Percentiles rank a stretch among this genome's conserved stretches.
phyloP scores from a whole-genome alignment of 1,140 invertebrate species.

The Steinernema khuongi region DNA sequence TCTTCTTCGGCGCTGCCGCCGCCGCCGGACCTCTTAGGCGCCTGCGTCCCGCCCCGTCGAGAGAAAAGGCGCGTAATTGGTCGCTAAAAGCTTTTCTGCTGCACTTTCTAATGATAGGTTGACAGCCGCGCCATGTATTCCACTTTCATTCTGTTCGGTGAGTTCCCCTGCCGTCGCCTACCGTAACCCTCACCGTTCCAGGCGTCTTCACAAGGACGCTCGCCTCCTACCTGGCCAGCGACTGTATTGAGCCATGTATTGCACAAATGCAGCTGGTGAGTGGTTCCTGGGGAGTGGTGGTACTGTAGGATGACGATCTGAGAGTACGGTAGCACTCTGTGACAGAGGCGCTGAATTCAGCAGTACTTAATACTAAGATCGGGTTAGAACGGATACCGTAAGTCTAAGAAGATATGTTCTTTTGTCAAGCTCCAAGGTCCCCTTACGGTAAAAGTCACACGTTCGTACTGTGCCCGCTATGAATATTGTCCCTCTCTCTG shows the following conservation, averaged over 20 bases:
- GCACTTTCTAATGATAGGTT: slow-evolving; percentile 15
- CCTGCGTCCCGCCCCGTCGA: background rate
- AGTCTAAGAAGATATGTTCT: too few relatives aligned
- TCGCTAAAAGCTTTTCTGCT: slow-evolving; percentile 10
- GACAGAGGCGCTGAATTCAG: too few relatives aligned
- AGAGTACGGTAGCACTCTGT: too few relatives aligned
- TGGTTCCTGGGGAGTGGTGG: too few relatives aligned
- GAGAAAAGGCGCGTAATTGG: slow-evolving; percentile 4
- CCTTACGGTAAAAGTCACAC: too few relatives aligned
- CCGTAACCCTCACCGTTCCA: slow-evolving; percentile 3
- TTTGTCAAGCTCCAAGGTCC: too few relatives aligned
- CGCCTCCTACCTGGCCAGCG: background rate
- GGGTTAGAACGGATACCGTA: too few relatives aligned
- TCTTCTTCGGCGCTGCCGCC: background rate
- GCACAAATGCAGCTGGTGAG: slow-evolving; percentile 4
- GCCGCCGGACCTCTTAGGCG: background rate
- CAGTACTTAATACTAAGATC: too few relatives aligned
- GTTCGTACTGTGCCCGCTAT: too few relatives aligned
- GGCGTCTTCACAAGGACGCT: background rate
- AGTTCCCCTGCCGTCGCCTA: background rate
- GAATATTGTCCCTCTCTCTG: too few relatives aligned
- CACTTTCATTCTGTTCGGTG: background rate
- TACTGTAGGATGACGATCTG: too few relatives aligned
- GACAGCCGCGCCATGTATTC: background rate
- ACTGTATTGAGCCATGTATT: background rate